Evolutionary conservation across 2,888 invertebrate genomes (phyloP).

Genomic region (Meghimatium bilineatum): DNA sequence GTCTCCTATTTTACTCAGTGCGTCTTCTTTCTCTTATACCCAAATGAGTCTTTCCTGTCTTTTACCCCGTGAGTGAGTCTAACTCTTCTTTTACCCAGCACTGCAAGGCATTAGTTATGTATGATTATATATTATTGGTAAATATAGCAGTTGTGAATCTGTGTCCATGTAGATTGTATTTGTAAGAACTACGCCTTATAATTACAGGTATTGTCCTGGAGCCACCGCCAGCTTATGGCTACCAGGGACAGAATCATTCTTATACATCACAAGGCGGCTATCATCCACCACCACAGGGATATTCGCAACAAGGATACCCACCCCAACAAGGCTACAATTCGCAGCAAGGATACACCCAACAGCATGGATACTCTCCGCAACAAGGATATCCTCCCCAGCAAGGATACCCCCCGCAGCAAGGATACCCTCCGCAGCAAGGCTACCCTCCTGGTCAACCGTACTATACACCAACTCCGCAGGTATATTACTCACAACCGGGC

Average conservation of each 20-base stretch:
- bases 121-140: too few species aligned
- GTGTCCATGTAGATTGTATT: too few species aligned
- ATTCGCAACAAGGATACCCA: neutral
- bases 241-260: neutral
- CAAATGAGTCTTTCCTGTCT: too few species aligned
- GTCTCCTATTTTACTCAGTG: too few species aligned
- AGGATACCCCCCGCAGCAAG: neutral
- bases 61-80: too few species aligned
- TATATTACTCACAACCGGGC: neutral
- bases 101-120: too few species aligned
- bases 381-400: constrained; percentile 8
- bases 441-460: neutral
- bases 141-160: too few species aligned
- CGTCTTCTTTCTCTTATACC: too few species aligned
- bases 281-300: neutral
- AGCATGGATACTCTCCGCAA: constrained; percentile 22
- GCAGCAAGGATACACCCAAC: neutral
- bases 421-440: constrained; percentile 6
- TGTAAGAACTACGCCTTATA: neutral
- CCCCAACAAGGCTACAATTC: neutral
- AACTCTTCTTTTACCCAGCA: too few species aligned
- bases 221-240: constrained; percentile 16
- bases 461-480: neutral
- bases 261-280: neutral
- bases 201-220: constrained; percentile 19